Conservation (phyloP, 1,140 invertebrate species). For the Neomicropteryx cornuta region DNA sequence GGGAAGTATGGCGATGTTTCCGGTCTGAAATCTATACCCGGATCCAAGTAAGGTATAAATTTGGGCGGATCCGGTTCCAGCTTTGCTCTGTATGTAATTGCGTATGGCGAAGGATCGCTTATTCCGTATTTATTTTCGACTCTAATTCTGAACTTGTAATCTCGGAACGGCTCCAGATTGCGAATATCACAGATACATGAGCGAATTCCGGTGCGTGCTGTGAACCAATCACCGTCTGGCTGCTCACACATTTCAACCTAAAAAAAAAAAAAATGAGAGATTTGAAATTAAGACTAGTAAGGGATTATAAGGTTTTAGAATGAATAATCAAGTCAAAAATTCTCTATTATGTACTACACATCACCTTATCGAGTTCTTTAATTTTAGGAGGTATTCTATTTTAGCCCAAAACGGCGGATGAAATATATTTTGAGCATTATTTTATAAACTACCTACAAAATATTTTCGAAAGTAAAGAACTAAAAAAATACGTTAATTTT, state of each 20-base stretch:
- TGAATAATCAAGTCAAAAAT: conserved; percentile 6
- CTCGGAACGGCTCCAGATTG: conserved; percentile 72
- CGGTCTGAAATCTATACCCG: conserved; percentile 74
- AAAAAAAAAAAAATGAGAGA: background rate
- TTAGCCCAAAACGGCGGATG: too few species aligned
- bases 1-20: conserved; percentile 84
- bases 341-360: conserved; percentile 6
- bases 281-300: background rate
- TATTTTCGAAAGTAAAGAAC: too few species aligned
- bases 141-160: conserved; percentile 87
- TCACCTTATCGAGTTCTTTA: too few species aligned
- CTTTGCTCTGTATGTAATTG: conserved; percentile 67
- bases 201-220: conserved; percentile 65
- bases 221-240: conserved; percentile 82
- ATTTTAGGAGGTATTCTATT: too few species aligned
- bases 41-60: conserved; percentile 66
- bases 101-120: conserved; percentile 87
- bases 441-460: too few species aligned
- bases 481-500: too few species aligned
- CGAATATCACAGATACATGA: conserved; percentile 77
- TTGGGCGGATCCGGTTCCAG: conserved; percentile 69
- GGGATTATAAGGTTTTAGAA: conserved; percentile 1
- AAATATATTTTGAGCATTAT: too few species aligned
- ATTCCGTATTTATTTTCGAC: conserved; percentile 95
- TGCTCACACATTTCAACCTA: conserved; percentile 83